Conservation (phyloP, 1,140 invertebrate species). For the Tetraneura akinire region DNA sequence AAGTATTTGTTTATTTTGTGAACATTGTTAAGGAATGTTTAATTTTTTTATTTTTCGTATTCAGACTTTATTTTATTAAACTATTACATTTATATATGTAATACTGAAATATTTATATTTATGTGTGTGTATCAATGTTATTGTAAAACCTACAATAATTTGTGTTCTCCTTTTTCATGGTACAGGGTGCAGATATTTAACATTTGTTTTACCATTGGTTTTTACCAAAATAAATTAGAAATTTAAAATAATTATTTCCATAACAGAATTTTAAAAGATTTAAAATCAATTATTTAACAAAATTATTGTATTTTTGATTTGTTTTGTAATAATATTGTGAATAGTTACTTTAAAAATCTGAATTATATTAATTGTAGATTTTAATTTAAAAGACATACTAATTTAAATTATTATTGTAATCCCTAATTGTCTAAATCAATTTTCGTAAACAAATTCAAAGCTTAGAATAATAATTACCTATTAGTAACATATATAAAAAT, state of each 20-base stretch:
- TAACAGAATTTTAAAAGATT: neutral
- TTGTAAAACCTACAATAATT: conserved; percentile 11
- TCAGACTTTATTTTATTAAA: conserved; percentile 46
- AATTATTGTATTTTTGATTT: neutral
- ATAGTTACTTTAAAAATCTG: neutral
- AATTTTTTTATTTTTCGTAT: conserved; percentile 43
- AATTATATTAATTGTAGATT: neutral
- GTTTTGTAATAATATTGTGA: neutral
- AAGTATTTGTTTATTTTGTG: conserved; percentile 38
- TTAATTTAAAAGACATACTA: neutral
- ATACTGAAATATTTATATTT: conserved; percentile 8
- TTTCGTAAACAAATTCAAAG: conserved; percentile 16
- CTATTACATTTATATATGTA: conserved; percentile 13
- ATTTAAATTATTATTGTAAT: neutral
- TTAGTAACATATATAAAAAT: neutral
- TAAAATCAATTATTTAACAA: neutral
- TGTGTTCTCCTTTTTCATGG: conserved; percentile 7
- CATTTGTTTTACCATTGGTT: neutral
- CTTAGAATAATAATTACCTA: neutral
- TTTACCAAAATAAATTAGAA: conserved; percentile 20
- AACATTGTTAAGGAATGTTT: conserved; percentile 41
- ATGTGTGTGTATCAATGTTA: neutral
- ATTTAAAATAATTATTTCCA: neutral
- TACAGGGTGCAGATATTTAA: conserved; percentile 38
- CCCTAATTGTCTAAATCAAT: neutral